phyloP scores from a whole-genome alignment of 2,797 vertebrate genomes.

The Netta rufina region DNA sequence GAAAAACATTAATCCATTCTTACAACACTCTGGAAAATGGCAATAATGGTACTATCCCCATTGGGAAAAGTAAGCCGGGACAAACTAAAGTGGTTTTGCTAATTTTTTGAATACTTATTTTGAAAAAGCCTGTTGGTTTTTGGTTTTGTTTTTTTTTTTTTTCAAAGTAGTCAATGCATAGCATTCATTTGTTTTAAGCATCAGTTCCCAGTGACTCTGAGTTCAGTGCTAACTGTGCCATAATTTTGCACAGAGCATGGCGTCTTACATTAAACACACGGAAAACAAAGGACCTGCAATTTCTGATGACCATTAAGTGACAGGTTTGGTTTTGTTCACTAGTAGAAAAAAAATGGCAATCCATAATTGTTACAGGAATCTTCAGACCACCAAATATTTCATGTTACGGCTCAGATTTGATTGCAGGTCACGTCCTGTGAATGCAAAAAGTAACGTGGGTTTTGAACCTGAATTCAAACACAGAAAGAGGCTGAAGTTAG shows the following conservation, averaged over 20 bases:
- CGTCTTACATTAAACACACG: not conserved
- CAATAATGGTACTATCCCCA: constrained; percentile 20
- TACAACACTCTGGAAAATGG: constrained; percentile 28
- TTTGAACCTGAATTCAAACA: not conserved
- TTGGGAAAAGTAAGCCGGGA: constrained; percentile 45
- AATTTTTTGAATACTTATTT: constrained; percentile 13
- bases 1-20: constrained; percentile 54
- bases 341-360: not conserved
- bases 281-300: not conserved
- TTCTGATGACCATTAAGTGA: not conserved
- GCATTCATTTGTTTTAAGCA: constrained; percentile 8
- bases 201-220: not conserved
- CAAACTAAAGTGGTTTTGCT: constrained; percentile 27
- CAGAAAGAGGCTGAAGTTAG: not conserved
- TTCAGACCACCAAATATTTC: not conserved
- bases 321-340: not conserved
- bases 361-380: not conserved
- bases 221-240: not conserved
- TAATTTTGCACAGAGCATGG: not conserved
- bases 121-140: not conserved
- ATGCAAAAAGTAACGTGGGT: not conserved
- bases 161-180: not conserved
- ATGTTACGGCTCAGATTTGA: not conserved
- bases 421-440: not conserved
- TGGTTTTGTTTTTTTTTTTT: not conserved